These are phyloP conservation scores for Orchesellides sinensis DNA, from an alignment of 2,888 invertebrate species.

Conservation along the genomic window DNA sequence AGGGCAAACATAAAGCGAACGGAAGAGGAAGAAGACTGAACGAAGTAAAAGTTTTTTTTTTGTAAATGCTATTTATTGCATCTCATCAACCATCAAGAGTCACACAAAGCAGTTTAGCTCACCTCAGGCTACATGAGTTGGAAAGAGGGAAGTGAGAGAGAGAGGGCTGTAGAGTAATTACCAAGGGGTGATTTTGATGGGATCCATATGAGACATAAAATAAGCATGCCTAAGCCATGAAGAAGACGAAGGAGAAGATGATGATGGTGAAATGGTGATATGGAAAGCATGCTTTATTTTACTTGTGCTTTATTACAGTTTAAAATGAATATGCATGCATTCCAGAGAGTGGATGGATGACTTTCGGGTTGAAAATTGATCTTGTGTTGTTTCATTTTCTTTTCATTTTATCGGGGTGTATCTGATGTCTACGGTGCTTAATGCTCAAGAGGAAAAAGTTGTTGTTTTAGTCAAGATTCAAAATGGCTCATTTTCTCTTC, in stretches of 20 bases:
- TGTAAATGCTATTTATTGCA: constrained; percentile 54
- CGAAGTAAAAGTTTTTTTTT: not conserved
- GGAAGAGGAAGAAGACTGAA: not conserved
- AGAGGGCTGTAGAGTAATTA: constrained; percentile 37
- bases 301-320: constrained; percentile 20
- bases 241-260: not conserved
- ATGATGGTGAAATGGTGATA: constrained; percentile 5
- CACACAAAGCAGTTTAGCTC: not conserved
- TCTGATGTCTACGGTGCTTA: no score
- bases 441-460: no score
- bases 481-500: not conserved
- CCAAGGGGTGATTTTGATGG: constrained; percentile 56
- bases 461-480: not conserved
- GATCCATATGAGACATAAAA: constrained; percentile 59
- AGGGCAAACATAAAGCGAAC: no score
- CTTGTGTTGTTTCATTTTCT: not conserved
- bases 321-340: constrained; percentile 53
- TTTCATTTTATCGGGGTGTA: not conserved
- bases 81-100: constrained; percentile 60
- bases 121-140: constrained; percentile 31
- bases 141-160: not conserved
- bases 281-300: not conserved
- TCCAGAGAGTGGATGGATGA: constrained; percentile 14
- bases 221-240: constrained; percentile 20
- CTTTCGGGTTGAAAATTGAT: not conserved